These are phyloP conservation scores for Bombylius discolor DNA, from an alignment of 2,888 invertebrate species.

Conservation along the genomic window DNA sequence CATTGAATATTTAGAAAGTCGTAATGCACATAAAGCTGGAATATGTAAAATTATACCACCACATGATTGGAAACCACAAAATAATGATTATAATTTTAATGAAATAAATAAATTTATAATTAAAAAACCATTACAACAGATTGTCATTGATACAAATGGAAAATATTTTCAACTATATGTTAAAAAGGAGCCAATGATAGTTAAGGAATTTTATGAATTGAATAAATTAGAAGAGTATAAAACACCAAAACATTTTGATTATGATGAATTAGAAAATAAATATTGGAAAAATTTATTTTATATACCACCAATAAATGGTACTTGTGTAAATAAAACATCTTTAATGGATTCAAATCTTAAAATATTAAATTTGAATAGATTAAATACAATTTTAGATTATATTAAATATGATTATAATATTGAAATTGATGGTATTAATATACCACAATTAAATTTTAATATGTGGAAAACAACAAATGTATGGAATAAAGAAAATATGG, in stretches of 20 bases:
- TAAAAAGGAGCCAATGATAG: conserved; percentile 73
- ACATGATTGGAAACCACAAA: conserved; percentile 79
- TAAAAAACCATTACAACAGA: conserved; percentile 82
- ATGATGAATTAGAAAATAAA: conserved; percentile 71
- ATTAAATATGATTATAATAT: conserved; percentile 84
- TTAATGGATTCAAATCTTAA: conserved; percentile 72
- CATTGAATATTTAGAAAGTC: conserved; percentile 72
- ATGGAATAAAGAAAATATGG: conserved; percentile 98
- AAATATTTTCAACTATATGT: conserved; percentile 87
- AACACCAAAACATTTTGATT: conserved; percentile 65
- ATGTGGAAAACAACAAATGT: conserved; percentile 99
- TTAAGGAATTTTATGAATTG: conserved; percentile 70
- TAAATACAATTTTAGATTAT: conserved; percentile 81
- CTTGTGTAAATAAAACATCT: conserved; percentile 82
- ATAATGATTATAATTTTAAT: conserved; percentile 68
- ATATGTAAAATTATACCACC: conserved; percentile 71
- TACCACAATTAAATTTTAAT: conserved; percentile 91
- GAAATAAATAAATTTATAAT: conserved; percentile 70
- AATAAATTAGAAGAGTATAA: conserved; percentile 48
- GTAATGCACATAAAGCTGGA: conserved; percentile 72
- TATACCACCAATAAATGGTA: conserved; percentile 81
- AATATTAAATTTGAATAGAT: conserved; percentile 78
- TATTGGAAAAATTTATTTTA: conserved; percentile 93
- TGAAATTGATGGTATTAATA: conserved; percentile 87
- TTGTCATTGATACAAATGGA: conserved; percentile 79